Evolutionary conservation across 2,888 invertebrate species (phyloP).

Genomic region (Dicyrtomina minuta): DNA sequence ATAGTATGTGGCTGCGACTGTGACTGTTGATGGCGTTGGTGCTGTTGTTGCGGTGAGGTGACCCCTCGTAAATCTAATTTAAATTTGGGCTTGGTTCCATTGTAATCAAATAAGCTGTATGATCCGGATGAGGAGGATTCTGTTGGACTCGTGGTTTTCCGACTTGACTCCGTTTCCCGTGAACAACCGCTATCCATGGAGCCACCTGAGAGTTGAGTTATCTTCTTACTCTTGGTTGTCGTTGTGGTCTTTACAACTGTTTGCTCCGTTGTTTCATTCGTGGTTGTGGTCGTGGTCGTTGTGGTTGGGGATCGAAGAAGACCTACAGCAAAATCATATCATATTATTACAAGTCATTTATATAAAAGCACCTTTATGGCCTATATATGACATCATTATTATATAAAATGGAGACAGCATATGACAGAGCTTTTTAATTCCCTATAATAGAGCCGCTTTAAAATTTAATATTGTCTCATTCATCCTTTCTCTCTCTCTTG

Average conservation of each 20-base stretch:
- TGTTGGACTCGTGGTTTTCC: constrained; percentile 35
- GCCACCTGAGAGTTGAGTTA: constrained; percentile 27
- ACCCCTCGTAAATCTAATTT: constrained; percentile 28
- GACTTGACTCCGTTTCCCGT: constrained; percentile 31
- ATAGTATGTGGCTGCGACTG: too few relatives aligned
- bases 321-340: constrained; percentile 17
- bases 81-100: constrained; percentile 30
- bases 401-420: too few relatives aligned
- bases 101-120: constrained; percentile 43
- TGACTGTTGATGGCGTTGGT: too few relatives aligned
- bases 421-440: too few relatives aligned
- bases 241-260: background rate
- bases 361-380: too few relatives aligned
- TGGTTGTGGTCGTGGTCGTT: constrained; percentile 13
- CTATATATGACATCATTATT: too few relatives aligned
- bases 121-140: constrained; percentile 50
- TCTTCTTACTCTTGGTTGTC: constrained; percentile 22
- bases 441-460: too few relatives aligned
- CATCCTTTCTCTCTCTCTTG: too few relatives aligned
- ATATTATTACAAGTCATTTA: too few relatives aligned
- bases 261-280: constrained; percentile 15
- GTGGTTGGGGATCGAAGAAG: constrained; percentile 29
- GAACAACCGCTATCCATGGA: constrained; percentile 36
- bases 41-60: too few relatives aligned
- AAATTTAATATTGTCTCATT: too few relatives aligned